These are phyloP conservation scores for Lycophotia porphyrea DNA, from an alignment of 2,888 invertebrate species.

Conservation along the genomic window DNA sequence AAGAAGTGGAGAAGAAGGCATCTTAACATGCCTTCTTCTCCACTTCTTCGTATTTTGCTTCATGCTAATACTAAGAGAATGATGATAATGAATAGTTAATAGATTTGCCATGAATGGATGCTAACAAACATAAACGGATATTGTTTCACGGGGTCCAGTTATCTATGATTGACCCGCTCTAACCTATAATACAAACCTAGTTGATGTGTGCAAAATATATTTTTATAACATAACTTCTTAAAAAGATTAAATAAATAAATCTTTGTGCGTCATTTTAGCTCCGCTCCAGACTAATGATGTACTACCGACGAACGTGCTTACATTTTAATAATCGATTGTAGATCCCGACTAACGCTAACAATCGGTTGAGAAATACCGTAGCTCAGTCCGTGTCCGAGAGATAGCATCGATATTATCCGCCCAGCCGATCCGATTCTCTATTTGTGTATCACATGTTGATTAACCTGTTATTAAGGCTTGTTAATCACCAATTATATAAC, in stretches of 20 bases:
- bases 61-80: too few relatives aligned
- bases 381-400: constrained; percentile 70
- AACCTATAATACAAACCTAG: neutral
- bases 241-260: neutral
- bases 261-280: constrained; percentile 74
- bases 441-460: constrained; percentile 57
- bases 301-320: constrained; percentile 80
- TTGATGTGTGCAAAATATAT: neutral
- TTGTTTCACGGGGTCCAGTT: neutral
- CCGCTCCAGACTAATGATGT: constrained; percentile 75
- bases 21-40: too few relatives aligned
- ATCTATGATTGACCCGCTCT: neutral
- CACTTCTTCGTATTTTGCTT: too few relatives aligned
- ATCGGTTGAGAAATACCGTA: constrained; percentile 78
- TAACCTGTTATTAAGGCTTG: constrained; percentile 41
- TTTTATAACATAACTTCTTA: neutral
- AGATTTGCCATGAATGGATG: neutral
- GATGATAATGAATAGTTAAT: too few relatives aligned
- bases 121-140: neutral
- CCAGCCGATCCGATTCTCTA: constrained; percentile 54
- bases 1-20: too few relatives aligned
- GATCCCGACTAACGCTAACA: constrained; percentile 74
- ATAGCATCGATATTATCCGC: constrained; percentile 72
- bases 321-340: constrained; percentile 86
- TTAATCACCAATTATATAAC: constrained; percentile 45